Conservation (phyloP, 1,140 invertebrate species). For the Bombyx mori region ASM3026992v2 NC_085116.1:8576501-8577000, state of each 20-base stretch:
- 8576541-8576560: constrained; percentile 79
- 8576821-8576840: constrained; percentile 77
- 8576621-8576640: constrained; percentile 84
- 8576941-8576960: constrained; percentile 80
- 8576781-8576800: constrained; percentile 81
- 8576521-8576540: constrained; percentile 79
- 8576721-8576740: constrained; percentile 88
- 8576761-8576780: constrained; percentile 83
- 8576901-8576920: constrained; percentile 75
- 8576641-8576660: constrained; percentile 83
- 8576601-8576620: constrained; percentile 82
- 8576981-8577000: constrained; percentile 36
- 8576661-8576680: constrained; percentile 82
- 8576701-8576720: constrained; percentile 81
- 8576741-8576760: constrained; percentile 77
- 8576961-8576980: constrained; percentile 83
- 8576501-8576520: constrained; percentile 84
- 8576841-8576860: constrained; percentile 82
- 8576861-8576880: constrained; percentile 82
- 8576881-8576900: constrained; percentile 79
- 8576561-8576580: constrained; percentile 80
- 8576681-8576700: constrained; percentile 87
- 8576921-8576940: constrained; percentile 77
- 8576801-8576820: constrained; percentile 88
- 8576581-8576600: constrained; percentile 82